phyloP scores from a whole-genome alignment of 2,113 vertebrate genomes.

The Neodon shergylaensis region DNA sequence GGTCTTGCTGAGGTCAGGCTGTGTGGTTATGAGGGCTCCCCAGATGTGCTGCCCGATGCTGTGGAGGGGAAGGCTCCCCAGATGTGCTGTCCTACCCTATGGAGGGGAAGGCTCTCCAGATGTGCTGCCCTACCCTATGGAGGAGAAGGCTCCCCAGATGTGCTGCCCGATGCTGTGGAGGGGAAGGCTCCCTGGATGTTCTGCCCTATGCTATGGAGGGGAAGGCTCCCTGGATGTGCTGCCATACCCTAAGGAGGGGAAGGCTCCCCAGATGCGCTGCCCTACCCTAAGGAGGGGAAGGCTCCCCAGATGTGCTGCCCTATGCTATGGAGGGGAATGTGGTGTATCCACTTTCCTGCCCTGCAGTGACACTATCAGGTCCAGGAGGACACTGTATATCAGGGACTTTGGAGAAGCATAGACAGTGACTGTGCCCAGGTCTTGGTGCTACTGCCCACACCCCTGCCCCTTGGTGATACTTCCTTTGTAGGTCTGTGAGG shows the following conservation, averaged over 20 bases:
- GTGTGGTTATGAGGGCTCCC: accelerated
- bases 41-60: accelerated
- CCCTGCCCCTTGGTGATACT: accelerated
- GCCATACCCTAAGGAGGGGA: neutral
- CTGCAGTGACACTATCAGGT: neutral
- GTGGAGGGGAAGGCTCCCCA: too few relatives aligned
- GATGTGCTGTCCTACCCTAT: neutral
- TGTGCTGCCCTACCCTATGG: accelerated
- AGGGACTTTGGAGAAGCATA: neutral
- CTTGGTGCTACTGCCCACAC: accelerated
- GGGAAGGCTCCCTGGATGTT: neutral
- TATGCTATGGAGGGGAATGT: neutral
- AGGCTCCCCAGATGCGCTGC: accelerated
- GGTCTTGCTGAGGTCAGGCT: too few relatives aligned
- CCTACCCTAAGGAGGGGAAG: too few relatives aligned
- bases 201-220: too few relatives aligned
- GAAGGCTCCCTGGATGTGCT: neutral
- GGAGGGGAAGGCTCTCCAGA: neutral
- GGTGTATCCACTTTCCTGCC: too few relatives aligned
- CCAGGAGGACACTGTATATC: neutral
- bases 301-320: too few relatives aligned
- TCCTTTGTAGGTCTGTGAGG: neutral
- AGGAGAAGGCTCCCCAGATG: too few relatives aligned
- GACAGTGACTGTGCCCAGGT: accelerated
- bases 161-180: neutral